phyloP scores from a whole-genome alignment of 2,888 invertebrate genomes.

The Dugesia japonica region DNA sequence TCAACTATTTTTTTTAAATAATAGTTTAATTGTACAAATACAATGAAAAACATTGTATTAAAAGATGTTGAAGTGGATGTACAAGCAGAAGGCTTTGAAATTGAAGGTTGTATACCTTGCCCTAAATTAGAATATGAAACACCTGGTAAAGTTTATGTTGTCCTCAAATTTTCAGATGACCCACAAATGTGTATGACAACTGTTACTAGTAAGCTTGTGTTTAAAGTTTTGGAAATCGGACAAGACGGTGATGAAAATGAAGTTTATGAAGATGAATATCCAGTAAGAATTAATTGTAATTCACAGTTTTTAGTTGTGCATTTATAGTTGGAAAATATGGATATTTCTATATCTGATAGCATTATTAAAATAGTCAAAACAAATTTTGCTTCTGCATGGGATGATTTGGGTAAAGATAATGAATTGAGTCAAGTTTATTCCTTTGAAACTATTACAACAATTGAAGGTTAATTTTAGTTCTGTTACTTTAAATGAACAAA shows the following conservation, averaged over 20 bases:
- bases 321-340: conserved; percentile 68
- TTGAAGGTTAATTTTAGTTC: conserved; percentile 54
- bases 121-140: conserved; percentile 68
- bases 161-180: conserved; percentile 57
- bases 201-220: conserved; percentile 76
- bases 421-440: conserved; percentile 83
- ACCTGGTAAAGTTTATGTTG: conserved; percentile 66
- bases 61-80: conserved; percentile 76
- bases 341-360: conserved; percentile 68
- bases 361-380: conserved; percentile 62
- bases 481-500: not conserved
- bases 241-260: conserved; percentile 74
- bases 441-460: conserved; percentile 60
- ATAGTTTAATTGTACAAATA: conserved; percentile 84
- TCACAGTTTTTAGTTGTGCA: not conserved
- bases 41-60: conserved; percentile 76
- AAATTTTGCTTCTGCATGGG: conserved; percentile 67
- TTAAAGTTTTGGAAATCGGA: conserved; percentile 82
- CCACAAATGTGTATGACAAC: conserved; percentile 51
- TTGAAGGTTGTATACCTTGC: conserved; percentile 56
- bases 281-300: conserved; percentile 48
- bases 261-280: conserved; percentile 82
- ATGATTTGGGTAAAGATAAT: conserved; percentile 54
- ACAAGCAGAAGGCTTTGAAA: conserved; percentile 61
- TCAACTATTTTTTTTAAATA: not conserved